A percentile compares a stretch with the other conserved stretches of the same genome.
Conservation (phyloP, 2,888 invertebrate genomes). For the Sphinx pinastri region DNA sequence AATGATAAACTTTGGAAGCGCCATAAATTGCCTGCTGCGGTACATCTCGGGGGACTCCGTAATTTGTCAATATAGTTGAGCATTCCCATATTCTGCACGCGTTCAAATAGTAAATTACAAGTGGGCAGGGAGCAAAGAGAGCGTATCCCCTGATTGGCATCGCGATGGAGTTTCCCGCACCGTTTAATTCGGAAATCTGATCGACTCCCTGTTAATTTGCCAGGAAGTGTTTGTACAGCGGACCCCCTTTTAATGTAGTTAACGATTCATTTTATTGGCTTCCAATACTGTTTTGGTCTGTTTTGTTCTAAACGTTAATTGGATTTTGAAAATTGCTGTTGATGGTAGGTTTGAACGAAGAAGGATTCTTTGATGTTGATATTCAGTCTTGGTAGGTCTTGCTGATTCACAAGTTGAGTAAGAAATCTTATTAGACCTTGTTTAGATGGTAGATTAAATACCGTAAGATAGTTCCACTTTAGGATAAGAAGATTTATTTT, state of each 20-base stretch:
- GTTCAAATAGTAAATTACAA: slow-evolving; percentile 52
- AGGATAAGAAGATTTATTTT: too few species aligned
- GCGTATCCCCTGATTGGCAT: slow-evolving; percentile 70
- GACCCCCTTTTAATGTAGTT: slow-evolving; percentile 58
- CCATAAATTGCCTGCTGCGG: background rate
- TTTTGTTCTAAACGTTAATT: slow-evolving; percentile 12
- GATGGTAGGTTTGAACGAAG: too few species aligned
- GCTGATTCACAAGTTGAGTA: too few species aligned
- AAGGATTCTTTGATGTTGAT: too few species aligned
- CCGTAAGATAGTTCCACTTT: too few species aligned
- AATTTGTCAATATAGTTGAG: slow-evolving; percentile 9
- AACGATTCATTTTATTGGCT: slow-evolving; percentile 64
- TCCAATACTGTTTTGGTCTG: slow-evolving; percentile 13
- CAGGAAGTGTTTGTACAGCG: slow-evolving; percentile 69
- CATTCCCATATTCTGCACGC: slow-evolving; percentile 29
- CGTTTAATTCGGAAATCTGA: slow-evolving; percentile 77
- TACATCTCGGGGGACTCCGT: background rate
- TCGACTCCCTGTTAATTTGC: slow-evolving; percentile 75
- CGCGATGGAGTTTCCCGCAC: slow-evolving; percentile 72
- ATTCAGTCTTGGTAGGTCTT: too few species aligned
- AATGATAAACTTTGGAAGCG: background rate
- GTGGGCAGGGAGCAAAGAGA: slow-evolving; percentile 46
- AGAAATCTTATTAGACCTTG: too few species aligned
- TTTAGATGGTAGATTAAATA: too few species aligned
- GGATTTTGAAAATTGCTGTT: background rate